Percentiles rank a stretch among this genome's conserved stretches.
Evolutionary conservation across 2,113 vertebrate genomes (phyloP).

Genomic region (Leucoraja erinaceus): DNA sequence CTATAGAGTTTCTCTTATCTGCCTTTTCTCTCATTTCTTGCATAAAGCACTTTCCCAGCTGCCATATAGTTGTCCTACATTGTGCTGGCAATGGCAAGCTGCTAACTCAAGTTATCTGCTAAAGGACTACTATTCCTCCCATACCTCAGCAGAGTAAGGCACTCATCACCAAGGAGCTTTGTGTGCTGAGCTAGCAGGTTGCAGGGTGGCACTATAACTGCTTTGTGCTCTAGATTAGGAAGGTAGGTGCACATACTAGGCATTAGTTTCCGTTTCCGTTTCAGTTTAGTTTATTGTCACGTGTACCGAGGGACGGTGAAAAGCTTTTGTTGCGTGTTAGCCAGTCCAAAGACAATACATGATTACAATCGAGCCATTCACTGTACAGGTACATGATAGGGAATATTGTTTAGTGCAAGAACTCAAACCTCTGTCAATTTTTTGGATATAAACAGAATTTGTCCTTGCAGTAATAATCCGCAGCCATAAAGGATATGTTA

Average conservation of each 20-base stretch:
- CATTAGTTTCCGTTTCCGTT: no score
- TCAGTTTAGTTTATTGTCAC: no score
- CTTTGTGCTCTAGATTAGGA: not conserved
- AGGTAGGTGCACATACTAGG: not conserved
- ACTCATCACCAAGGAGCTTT: not conserved
- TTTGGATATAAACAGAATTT: not conserved
- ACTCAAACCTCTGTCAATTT: no score
- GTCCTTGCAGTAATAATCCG: not conserved
- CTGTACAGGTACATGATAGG: no score
- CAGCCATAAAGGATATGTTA: not conserved
- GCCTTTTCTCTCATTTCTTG: not conserved
- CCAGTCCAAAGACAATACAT: no score
- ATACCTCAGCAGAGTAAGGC: not conserved
- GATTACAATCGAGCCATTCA: no score
- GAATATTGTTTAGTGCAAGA: no score
- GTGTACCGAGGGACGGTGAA: no score
- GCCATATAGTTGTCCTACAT: not conserved
- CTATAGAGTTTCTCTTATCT: not conserved
- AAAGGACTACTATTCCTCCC: not conserved
- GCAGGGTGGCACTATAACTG: not conserved
- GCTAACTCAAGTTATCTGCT: not conserved
- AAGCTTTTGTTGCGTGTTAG: no score
- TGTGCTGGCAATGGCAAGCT: not conserved
- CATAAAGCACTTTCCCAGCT: not conserved
- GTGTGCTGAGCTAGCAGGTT: not conserved